Base-by-base conservation (phyloP, 2,113 vertebrate genomes). In the Protobothrops flavoviridis region DNA sequence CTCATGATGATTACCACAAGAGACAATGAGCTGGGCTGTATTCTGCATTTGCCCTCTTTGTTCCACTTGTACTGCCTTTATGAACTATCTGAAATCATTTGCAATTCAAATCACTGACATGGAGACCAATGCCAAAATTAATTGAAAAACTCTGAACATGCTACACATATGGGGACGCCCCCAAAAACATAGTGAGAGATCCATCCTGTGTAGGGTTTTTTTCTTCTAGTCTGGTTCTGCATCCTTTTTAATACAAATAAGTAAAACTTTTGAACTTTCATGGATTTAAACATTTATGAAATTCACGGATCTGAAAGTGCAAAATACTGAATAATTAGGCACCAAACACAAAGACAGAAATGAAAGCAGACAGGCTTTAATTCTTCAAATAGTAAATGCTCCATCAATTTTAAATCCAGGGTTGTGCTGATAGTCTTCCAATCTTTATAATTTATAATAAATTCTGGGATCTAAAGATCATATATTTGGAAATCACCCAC, bases 31-130 rank as follows among this genome's bases (percentile, higher is more conserved):
- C 94, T 93, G 91, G 94, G 92, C 87, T 95, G 26, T 17, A 33
- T 90, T 89, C 89, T 93, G 93, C 92, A 86, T 91, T 91, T 94
- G 89, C 43, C 92, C 92, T 96, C 94, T 93, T 89, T 92, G 94
- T 0, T 96, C 94, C 91, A 96, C 88, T 61, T 11, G 29, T n/a
- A 90, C 26, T 90, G 93, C 50, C 92, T 96, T 93, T 33, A 50
- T 92, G 64, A 64, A 94, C 81, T 48, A 81, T 94, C 95, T 91
- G 93, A 94, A 93, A 93, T 93, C 90, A 95, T 3, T 92, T 94
- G 86, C 93, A 96, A 94, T 91, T 50, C 93, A 93, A n/a, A 88
- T 93, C 48, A 64, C 85, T 21, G 10, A 94, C 50, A 89, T 45
- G 15, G 91, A 94, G 88, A 90, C 1, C 33, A 94, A 55, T 95